Evolutionary conservation across 2,888 invertebrate genomes (phyloP), one percentile per base, ranked within the genome.

Genomic region (Gymnocheta viridis): DNA sequence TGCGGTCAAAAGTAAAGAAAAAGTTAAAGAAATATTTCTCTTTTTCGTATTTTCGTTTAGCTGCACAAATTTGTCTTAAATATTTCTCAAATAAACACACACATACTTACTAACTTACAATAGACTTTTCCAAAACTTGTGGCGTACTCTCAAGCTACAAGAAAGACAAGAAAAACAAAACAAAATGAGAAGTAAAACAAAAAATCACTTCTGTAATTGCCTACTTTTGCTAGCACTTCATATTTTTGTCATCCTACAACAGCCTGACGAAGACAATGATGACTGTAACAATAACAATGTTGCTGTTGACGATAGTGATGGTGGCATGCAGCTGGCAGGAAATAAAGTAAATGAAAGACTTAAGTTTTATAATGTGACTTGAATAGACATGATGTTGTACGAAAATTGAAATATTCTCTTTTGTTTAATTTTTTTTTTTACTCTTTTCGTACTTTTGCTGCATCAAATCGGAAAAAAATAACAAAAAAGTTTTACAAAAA

Each of bases 211-310:
- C 49, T 73, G 70, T 83, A 83, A 83, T 79, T 83, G 74, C 82
- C 79, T 64, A 70, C 79, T 79, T 74, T 79, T 69, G 64, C 54
- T 56, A 29, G 74, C 67, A 84, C 72, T 84, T 84, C 80, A 80
- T 72, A 80, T 76, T 77, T 72, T 54, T 72, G 44, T 77, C 54
- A 54, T 66, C 24, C 19, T 51, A 54, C 66, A 51, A 66, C 38
- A 27, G n/a, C 41, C 27, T 74, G 51, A 56, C 17, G 51, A 35
- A 41, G 44, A 73, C 62, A 72, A 62, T 74, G 60, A 58, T 73
- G 64, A 44, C 35, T 77, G 4, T 9, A 47, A 51, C 29, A 58
- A 62, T 60, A 51, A 62, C 35, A n/a, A 49, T 73, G 24, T n/a
- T 51, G 2, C 7, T 19, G 49, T 4, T 44, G 22, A 70, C 44